Evolutionary conservation across 2,113 vertebrate genomes (phyloP).

Genomic region (Prolemur simus): DNA sequence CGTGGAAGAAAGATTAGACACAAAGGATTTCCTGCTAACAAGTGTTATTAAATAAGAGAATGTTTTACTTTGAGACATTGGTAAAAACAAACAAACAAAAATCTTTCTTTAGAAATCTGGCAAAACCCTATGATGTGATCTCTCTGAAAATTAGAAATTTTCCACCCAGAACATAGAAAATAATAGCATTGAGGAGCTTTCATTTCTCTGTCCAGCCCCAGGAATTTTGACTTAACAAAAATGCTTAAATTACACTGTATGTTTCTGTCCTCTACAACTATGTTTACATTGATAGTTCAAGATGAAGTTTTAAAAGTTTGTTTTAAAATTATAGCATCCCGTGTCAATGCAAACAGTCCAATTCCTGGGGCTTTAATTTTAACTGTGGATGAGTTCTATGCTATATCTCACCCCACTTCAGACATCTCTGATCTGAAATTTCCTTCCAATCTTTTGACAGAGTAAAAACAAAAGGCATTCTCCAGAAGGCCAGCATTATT

Average conservation of each 20-base stretch:
- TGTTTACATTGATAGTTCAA: neutral
- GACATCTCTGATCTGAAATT: neutral
- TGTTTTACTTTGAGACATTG: neutral
- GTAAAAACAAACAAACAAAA: neutral
- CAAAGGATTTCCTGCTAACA: neutral
- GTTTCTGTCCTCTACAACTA: neutral
- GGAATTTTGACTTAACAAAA: neutral
- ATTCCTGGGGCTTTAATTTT: neutral
- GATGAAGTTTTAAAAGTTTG: neutral
- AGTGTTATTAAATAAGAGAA: neutral
- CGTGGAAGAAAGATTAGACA: neutral
- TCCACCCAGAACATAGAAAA: neutral
- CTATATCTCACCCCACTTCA: neutral
- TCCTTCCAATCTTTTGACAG: neutral
- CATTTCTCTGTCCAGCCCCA: neutral
- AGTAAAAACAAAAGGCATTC: neutral
- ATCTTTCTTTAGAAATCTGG: slow-evolving; percentile 36
- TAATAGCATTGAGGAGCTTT: neutral
- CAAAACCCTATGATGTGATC: neutral
- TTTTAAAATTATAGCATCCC: neutral
- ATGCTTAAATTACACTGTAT: neutral
- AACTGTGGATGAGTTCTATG: neutral
- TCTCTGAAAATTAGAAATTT: neutral
- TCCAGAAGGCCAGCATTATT: neutral
- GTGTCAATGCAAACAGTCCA: neutral